phyloP scores from a whole-genome alignment of 2,113 vertebrate genomes.

The Tragelaphus buxtoni region DNA sequence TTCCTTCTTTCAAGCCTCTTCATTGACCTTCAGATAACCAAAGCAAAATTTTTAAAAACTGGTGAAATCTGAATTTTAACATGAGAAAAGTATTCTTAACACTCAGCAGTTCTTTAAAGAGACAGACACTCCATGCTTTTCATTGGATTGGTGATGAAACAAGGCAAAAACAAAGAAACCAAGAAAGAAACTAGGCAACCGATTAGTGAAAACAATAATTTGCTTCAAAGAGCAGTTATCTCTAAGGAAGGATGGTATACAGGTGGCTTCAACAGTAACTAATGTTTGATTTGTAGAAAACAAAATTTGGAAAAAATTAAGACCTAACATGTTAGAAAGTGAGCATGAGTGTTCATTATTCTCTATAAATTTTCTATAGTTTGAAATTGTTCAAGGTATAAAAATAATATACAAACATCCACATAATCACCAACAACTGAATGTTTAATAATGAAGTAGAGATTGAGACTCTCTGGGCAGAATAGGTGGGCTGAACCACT shows the following conservation, averaged over 20 bases:
- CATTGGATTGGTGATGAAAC: not conserved
- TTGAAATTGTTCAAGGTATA: not conserved
- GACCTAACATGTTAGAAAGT: not conserved
- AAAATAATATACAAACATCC: not conserved
- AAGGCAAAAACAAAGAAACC: not conserved
- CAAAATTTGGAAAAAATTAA: not conserved
- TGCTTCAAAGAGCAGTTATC: not conserved
- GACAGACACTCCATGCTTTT: not conserved
- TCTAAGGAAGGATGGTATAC: not conserved
- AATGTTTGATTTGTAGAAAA: not conserved
- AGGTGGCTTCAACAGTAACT: not conserved
- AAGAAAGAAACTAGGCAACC: not conserved
- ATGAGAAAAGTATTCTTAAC: not conserved
- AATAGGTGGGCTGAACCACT: not conserved
- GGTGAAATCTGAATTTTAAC: not conserved
- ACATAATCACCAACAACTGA: not conserved
- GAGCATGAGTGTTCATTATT: not conserved
- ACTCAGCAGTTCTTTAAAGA: not conserved
- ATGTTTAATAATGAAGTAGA: not conserved
- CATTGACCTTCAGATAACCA: not conserved
- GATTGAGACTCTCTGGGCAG: not conserved
- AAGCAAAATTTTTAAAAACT: not conserved
- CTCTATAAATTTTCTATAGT: not conserved
- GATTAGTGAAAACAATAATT: not conserved
- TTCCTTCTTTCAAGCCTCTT: not conserved